phyloP scores from a whole-genome alignment of 2,113 vertebrate species.

The Phrynocephalus versicolor region DNA sequence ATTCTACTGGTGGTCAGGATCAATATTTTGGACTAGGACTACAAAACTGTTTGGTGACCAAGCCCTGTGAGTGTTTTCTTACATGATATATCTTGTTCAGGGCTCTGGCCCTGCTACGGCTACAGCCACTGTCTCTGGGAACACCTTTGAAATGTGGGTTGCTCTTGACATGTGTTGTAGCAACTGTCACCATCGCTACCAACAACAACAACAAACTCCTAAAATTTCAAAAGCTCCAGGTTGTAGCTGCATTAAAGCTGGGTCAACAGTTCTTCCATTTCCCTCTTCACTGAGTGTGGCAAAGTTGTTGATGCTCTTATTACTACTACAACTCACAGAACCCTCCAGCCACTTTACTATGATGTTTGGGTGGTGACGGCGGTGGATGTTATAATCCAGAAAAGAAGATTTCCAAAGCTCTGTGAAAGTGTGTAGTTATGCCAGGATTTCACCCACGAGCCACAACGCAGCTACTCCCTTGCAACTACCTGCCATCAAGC shows the following conservation, averaged over 20 bases:
- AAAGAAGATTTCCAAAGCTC: no score
- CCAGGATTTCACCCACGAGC: no score
- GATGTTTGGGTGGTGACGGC: no score
- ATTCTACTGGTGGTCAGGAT: no score
- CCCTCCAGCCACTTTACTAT: no score
- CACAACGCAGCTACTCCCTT: no score
- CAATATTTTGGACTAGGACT: background rate
- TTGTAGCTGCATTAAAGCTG: background rate
- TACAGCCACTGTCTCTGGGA: background rate
- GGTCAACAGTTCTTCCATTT: background rate
- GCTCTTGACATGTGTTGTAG: background rate
- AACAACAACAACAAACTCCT: background rate
- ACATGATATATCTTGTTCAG: fast-evolving
- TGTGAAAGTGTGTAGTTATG: no score
- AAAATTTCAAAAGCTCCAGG: background rate
- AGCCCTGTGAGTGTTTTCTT: background rate
- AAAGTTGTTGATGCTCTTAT: background rate
- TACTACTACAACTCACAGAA: no score
- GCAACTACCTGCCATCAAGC: background rate
- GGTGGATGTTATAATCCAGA: no score
- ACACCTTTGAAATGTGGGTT: background rate
- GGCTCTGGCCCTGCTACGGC: background rate
- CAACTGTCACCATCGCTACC: background rate
- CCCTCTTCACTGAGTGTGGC: background rate
- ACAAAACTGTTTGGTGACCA: no score